Base-by-base conservation (phyloP, 1,140 invertebrate genomes). In the Bombus affinis region DNA sequence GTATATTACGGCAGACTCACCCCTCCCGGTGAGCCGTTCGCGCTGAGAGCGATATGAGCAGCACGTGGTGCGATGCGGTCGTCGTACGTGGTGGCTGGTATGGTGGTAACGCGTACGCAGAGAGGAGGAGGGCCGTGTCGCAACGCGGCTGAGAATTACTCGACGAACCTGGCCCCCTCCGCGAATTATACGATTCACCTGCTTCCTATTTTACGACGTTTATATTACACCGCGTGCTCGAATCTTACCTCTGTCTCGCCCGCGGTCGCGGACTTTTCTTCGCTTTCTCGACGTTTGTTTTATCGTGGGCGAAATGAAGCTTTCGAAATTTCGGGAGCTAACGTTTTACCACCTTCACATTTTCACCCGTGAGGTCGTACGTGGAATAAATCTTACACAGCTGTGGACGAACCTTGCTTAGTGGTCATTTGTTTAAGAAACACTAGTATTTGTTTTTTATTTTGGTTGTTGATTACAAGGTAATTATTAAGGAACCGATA, bases 201-300 rank as follows among this genome's bases (percentile, higher is more conserved):
- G 94, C 91, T 94, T 94, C 94, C 94, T 95, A 94, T 95, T 95
- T 95, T 95, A 95, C 93, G 94, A 95, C 94, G 93, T 94, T 95
- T 95, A 95, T 95, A 95, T 95, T 95, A 94, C 94, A 92, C 90
- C 89, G 88, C 86, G 89, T 86, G 92, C 91, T 88, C 92, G 91
- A 88, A 92, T 32, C 44, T 90, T 87, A 91, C 92, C 93, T 94
- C 92, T 93, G 93, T 91, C 90, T 92, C 57, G 76, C 18, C 62
- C 88, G 91, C 91, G 88, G 88, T 85, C 88, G 70, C 87, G 74
- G 87, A 90, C 81, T 89, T 90, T 91, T 92, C 87, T 89, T 90
- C 88, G 82, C 77, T 47, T n/a, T 47, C 81, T 77, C 65, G 15
- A 85, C 88, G 88, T 90, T 91, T 80, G 65, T 83, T 86, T 89